These are phyloP conservation scores for Saccostrea echinata DNA, from an alignment of 1,140 invertebrate genomes.

Conservation along the genomic window DNA sequence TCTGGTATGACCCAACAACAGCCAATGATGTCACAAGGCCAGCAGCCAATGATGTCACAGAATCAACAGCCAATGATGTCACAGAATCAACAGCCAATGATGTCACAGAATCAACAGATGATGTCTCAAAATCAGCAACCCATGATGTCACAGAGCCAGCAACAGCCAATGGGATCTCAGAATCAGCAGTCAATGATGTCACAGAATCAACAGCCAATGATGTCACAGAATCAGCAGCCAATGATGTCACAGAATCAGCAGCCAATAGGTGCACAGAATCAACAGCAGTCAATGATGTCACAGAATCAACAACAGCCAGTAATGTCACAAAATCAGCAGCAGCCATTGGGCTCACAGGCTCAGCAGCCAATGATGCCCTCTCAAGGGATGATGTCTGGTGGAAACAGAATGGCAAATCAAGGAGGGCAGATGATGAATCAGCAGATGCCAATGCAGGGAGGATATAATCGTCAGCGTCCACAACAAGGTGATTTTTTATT, in stretches of 20 bases:
- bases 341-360: constrained; percentile 58
- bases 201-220: constrained; percentile 52
- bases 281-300: constrained; percentile 63
- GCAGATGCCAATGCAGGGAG: constrained; percentile 49
- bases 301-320: constrained; percentile 51
- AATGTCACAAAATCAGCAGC: constrained; percentile 59
- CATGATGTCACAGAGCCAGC: constrained; percentile 60
- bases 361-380: constrained; percentile 39
- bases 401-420: constrained; percentile 32
- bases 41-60: constrained; percentile 41
- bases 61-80: constrained; percentile 61
- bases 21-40: constrained; percentile 60
- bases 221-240: constrained; percentile 62
- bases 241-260: constrained; percentile 59
- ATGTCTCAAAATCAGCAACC: constrained; percentile 62
- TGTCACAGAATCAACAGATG: constrained; percentile 53
- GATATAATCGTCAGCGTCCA: constrained; percentile 43
- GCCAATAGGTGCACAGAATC: constrained; percentile 57
- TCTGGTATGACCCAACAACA: constrained; percentile 40
- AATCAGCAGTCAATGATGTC: constrained; percentile 61
- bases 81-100: constrained; percentile 57
- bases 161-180: constrained; percentile 56
- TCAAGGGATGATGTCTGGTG: constrained; percentile 34
- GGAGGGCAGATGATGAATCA: neutral
- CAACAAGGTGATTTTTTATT: constrained; percentile 50